phyloP scores from a whole-genome alignment of 2,888 invertebrate species.

The Gastracanthus pulcherrimus region DNA sequence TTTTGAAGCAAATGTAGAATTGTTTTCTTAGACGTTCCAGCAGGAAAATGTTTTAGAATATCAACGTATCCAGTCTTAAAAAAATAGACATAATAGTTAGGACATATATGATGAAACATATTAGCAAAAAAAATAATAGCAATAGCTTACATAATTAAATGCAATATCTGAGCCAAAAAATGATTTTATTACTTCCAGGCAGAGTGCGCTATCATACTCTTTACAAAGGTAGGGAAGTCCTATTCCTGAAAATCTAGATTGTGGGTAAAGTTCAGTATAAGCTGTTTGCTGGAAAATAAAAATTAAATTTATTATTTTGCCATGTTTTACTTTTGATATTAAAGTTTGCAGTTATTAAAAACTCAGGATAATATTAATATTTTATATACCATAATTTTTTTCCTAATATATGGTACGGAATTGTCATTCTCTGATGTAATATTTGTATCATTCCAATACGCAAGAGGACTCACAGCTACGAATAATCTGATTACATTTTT shows the following conservation, averaged over 20 bases:
- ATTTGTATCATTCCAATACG: background rate
- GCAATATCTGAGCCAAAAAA: background rate
- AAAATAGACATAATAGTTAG: background rate
- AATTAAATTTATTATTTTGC: background rate
- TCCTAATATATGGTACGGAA: background rate
- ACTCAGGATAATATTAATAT: background rate
- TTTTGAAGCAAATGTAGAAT: conserved; percentile 52
- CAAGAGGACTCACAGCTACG: background rate
- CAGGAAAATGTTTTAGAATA: conserved; percentile 51
- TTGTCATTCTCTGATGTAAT: background rate
- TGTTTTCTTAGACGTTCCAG: conserved; percentile 49
- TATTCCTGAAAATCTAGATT: background rate
- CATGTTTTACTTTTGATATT: background rate
- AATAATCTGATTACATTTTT: background rate
- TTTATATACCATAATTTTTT: background rate
- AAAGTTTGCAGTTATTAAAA: no score
- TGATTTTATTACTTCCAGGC: background rate
- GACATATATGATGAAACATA: background rate
- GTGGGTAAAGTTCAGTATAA: background rate
- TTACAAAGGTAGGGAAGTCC: background rate
- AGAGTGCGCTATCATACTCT: background rate
- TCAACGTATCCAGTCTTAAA: conserved; percentile 34
- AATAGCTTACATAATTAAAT: background rate
- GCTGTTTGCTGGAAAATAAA: background rate
- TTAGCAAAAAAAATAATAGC: background rate